Evolutionary conservation across 1,140 invertebrate genomes (phyloP), one percentile per base, ranked within the genome.

Genomic region (Odontomachus brunneus): DNA sequence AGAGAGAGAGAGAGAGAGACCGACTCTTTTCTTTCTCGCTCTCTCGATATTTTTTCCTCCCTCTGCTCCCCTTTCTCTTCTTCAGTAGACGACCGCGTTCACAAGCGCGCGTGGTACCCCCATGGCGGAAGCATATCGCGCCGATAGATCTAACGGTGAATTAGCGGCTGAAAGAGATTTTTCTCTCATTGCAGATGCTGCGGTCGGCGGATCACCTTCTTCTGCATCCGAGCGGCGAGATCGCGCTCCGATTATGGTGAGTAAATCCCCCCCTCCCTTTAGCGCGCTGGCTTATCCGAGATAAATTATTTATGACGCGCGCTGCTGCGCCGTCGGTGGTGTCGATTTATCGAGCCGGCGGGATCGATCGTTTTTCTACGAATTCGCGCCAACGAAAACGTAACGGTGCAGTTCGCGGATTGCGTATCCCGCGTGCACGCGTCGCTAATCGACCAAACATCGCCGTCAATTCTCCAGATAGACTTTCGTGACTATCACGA

Each of bases 201-300:
- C 69, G 59, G 66, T 88, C 74, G 69, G 55, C 57, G 44, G 51
- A 80, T 63, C 74, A 78, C 84, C 71, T 72, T 72, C 84, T 59
- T 84, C 84, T 82, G 65, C 76, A 84, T 84, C 80, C 80, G 84
- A 72, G 66, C 74, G 87, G 81, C 87, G 81, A 86, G 87, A 89
- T 88, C 60, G 71, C 84, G 60, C 84, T 89, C 86, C 87, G 84
- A 89, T 88, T 89, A 89, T 89, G 87, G 87, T 89, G 87, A 89
- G 87, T 89, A 81, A 85, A 84, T 67, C 29, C 69, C 74, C 62
- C 69, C 74, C 62, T 12, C 44, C 19, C 63, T 51, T 69, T 19
- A 29, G 5, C 9, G 44, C 26, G 57, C 33, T 72, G 65, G 15
- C 15, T 17, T n/a, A n/a, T 22, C 62, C 33, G 62, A 57, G 60